These are phyloP conservation scores for Agrotis puta DNA, from an alignment of 2,888 invertebrate species.

Conservation along the genomic window DNA sequence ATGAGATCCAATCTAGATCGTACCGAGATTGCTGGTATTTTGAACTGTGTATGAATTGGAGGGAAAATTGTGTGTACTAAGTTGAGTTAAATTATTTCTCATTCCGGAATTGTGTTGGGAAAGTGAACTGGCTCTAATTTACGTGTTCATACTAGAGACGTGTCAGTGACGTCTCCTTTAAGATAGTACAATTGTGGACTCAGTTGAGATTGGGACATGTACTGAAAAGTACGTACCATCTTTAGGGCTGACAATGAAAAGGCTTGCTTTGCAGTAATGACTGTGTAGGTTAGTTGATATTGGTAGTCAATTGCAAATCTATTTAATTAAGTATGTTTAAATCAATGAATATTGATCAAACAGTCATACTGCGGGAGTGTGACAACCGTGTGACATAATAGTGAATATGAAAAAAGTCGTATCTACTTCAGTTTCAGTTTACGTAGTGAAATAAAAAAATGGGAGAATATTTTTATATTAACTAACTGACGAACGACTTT, in stretches of 20 bases:
- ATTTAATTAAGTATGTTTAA: no score
- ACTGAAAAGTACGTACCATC: background rate
- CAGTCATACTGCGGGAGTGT: no score
- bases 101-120: background rate
- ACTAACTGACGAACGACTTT: no score
- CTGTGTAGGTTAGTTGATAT: no score
- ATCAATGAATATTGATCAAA: no score
- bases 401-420: no score
- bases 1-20: slow-evolving; percentile 55
- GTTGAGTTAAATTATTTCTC: slow-evolving; percentile 6
- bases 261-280: background rate
- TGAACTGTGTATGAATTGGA: slow-evolving; percentile 12
- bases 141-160: background rate
- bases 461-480: no score
- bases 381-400: no score
- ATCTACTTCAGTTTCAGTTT: no score
- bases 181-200: background rate
- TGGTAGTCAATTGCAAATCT: no score
- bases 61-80: slow-evolving; percentile 25
- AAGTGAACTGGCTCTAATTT: slow-evolving; percentile 15
- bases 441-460: no score
- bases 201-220: background rate
- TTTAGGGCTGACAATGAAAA: background rate
- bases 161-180: background rate
- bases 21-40: slow-evolving; percentile 37